A percentile compares a stretch with the other conserved stretches of the same genome.
Evolutionary conservation across 1,140 invertebrate genomes (phyloP).

Genomic region (Pogonomyrmex barbatus): DNA sequence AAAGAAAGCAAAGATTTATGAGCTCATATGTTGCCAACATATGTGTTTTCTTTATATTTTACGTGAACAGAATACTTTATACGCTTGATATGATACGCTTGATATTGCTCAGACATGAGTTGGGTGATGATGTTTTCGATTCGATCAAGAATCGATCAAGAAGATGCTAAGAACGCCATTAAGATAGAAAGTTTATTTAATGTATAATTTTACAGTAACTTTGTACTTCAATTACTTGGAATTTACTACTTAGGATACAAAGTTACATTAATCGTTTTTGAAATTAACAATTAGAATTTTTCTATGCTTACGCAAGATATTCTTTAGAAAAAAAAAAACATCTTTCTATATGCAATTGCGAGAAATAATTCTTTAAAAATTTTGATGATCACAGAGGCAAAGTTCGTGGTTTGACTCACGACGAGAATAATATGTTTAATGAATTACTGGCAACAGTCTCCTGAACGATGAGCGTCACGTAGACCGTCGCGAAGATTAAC

Average conservation of each 20-base stretch:
- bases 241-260: not conserved
- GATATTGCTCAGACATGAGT: not conserved
- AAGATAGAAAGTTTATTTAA: not conserved
- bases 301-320: not conserved
- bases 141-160: not conserved
- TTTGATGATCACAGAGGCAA: not conserved
- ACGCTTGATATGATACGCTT: no score
- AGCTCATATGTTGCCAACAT: not conserved
- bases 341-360: not conserved
- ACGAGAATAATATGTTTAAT: conserved; percentile 42
- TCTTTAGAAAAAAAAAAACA: not conserved
- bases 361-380: conserved; percentile 33
- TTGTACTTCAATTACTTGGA: conserved; percentile 1
- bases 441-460: conserved; percentile 10
- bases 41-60: not conserved
- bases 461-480: not conserved
- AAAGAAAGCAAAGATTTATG: not conserved
- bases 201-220: not conserved
- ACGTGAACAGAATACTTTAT: conserved; percentile 7
- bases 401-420: not conserved
- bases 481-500: conserved; percentile 10
- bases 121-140: not conserved
- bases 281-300: not conserved
- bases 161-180: not conserved
- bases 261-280: not conserved